Evolutionary conservation across 2,797 vertebrate genomes (phyloP), one percentile per base, ranked within the genome.

Genomic region (Arctocebus calabarensis): DNA sequence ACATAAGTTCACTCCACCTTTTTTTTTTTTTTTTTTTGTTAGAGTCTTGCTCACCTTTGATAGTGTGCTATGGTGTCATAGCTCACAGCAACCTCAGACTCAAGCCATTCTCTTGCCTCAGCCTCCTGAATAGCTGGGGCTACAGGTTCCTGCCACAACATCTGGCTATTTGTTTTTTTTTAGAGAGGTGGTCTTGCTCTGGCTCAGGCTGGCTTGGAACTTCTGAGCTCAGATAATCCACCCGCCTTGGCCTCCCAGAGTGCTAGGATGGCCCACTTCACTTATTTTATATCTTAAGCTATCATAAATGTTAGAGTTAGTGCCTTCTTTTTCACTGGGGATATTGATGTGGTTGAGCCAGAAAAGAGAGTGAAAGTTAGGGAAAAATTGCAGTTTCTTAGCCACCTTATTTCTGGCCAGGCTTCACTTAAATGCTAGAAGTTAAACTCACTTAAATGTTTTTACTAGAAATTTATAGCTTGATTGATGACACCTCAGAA

Each of bases 381-480:
- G 32, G n/a, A 45, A n/a, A n/a, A 68, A 43, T 84, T 74, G 66
- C 20, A 62, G 14, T 90, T 90, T 91, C 32, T 57, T 74, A 64
- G 52, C 20, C 79, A 2, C 71, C 17, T 90, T 66, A 84, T 57
- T 45, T 93, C 23, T 87, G 14, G 0, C 27, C 45, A 66, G 59
- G 40, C 14, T 3, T 20, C 32, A 55, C 7, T n/a, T 74, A 59
- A 70, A 40, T 71, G 9, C 27, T 64, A 29, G 29, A 64, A 64
- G 27, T 55, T 37, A 66, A 66, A n/a, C 16, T 74, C 84, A 77
- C 43, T 27, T 22, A 81, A 34, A 52, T 86, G 32, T 84, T 90
- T 84, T 71, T 59, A 92, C 13, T 62, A 82, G 75, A 37, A 82
- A 86, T 82, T 90, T 82, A 61, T 17, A 23, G 74, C 85, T 82